Evolutionary conservation across 2,113 vertebrate species (phyloP).

Genomic region (Myrmecophaga tridactyla): DNA sequence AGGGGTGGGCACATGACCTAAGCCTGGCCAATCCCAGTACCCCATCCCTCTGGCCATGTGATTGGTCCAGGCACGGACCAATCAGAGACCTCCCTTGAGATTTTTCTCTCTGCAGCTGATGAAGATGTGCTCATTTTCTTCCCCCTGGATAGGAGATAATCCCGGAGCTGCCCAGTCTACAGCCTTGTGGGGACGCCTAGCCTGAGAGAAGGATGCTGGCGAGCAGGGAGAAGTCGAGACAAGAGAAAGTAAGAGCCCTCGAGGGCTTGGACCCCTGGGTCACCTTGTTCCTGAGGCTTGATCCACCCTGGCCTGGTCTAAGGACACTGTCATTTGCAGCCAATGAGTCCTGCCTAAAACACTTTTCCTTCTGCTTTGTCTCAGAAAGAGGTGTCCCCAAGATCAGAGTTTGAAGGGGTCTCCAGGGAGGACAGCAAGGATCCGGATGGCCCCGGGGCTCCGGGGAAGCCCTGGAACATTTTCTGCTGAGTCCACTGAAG

Average conservation of each 20-base stretch:
- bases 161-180: background rate
- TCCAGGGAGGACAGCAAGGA: background rate
- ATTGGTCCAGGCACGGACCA: conserved; percentile 10
- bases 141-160: background rate
- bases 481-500: background rate
- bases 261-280: background rate
- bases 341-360: background rate
- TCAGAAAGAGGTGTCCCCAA: background rate
- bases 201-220: background rate
- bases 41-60: background rate
- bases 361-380: background rate
- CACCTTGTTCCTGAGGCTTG: background rate
- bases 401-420: background rate
- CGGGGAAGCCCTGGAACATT: background rate
- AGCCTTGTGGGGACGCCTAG: background rate
- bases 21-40: background rate
- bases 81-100: background rate
- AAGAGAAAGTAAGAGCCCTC: background rate
- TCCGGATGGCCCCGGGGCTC: background rate
- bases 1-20: background rate
- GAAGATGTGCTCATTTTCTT: background rate
- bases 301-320: background rate
- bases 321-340: background rate
- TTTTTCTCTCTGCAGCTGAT: background rate
- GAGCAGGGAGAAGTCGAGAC: background rate